phyloP scores from a whole-genome alignment of 2,888 invertebrate species.

The Crematogaster levior region DNA sequence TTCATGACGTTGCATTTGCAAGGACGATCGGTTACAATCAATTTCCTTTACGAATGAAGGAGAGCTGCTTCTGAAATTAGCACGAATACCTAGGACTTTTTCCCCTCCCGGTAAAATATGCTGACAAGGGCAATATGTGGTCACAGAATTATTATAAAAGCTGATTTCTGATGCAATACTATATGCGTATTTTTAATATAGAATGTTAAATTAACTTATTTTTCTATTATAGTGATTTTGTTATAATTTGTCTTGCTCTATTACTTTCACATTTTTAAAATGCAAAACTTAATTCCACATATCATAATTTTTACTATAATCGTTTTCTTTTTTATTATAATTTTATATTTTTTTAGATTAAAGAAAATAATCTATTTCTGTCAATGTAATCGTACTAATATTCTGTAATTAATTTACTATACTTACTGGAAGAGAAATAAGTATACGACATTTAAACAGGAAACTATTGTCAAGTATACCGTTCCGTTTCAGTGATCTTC shows the following conservation, averaged over 20 bases:
- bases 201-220: not conserved
- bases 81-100: constrained; percentile 26
- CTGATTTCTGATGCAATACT: constrained; percentile 4
- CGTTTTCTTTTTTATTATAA: not conserved
- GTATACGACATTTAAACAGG: constrained; percentile 18
- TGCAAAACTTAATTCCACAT: not conserved
- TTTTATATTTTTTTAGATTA: not conserved
- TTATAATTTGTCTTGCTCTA: not conserved
- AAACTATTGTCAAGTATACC: constrained; percentile 15
- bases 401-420: not conserved
- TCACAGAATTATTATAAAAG: constrained; percentile 25
- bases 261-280: not conserved
- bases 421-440: constrained; percentile 12
- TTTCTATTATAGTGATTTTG: not conserved
- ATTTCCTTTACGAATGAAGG: constrained; percentile 65
- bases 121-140: constrained; percentile 10
- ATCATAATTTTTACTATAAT: not conserved
- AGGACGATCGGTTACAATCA: constrained; percentile 69
- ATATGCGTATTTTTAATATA: not conserved
- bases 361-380: not conserved
- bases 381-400: not conserved
- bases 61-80: constrained; percentile 67
- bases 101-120: constrained; percentile 1
- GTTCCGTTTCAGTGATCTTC: constrained; percentile 54
- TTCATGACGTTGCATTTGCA: constrained; percentile 47